These are phyloP conservation scores for Caenorhabditis virilis DNA, from an alignment of 2,888 invertebrate genomes.

Conservation along the genomic window DNA sequence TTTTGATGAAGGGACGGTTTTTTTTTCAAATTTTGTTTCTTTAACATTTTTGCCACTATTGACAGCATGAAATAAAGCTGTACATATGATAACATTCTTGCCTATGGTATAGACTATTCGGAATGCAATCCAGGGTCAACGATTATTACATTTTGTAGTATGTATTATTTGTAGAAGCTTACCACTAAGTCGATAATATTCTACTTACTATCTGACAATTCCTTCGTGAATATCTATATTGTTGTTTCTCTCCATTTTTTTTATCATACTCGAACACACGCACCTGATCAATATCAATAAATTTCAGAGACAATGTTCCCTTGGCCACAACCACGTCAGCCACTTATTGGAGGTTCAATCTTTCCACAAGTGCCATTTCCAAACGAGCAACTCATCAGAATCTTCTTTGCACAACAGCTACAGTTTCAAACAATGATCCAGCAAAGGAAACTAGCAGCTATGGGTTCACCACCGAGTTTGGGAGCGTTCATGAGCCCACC, in stretches of 20 bases:
- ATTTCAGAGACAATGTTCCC: slow-evolving; percentile 25
- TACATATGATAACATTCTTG: too few relatives aligned
- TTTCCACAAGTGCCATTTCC: slow-evolving; percentile 14
- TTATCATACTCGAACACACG: too few relatives aligned
- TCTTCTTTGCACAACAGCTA: slow-evolving; percentile 24
- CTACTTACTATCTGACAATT: slow-evolving; percentile 5
- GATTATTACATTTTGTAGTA: too few relatives aligned
- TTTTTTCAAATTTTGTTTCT: too few relatives aligned
- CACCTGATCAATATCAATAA: too few relatives aligned
- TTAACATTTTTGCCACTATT: too few relatives aligned
- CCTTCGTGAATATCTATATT: slow-evolving; percentile 8
- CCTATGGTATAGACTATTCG: too few relatives aligned
- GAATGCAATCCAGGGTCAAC: too few relatives aligned
- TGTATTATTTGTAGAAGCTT: not conserved
- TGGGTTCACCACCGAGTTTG: not conserved
- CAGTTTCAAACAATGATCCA: slow-evolving; percentile 22
- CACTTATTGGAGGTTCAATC: slow-evolving; percentile 20
- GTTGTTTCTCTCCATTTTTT: slow-evolving; percentile 16
- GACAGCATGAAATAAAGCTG: too few relatives aligned
- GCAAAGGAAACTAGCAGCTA: slow-evolving; percentile 4
- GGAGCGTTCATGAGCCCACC: not conserved
- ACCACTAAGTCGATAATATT: not conserved
- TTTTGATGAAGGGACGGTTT: too few relatives aligned
- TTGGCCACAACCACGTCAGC: slow-evolving; percentile 12
- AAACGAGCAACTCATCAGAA: slow-evolving; percentile 24